Base-by-base conservation (phyloP, 1,140 invertebrate species). In the Pseudomyrmex concolor region DNA sequence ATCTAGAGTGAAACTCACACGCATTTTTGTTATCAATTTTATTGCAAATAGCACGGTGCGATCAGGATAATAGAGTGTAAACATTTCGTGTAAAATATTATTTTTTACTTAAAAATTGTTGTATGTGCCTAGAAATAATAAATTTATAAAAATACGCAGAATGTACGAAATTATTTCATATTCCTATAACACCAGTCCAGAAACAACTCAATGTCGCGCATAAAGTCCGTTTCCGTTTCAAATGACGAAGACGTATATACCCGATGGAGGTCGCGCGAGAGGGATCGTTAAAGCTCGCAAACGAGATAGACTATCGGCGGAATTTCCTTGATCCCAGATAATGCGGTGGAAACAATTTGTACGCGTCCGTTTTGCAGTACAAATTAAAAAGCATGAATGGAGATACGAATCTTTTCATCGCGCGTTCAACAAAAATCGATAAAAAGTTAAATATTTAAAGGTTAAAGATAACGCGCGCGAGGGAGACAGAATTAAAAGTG, bases 261-360 rank as follows among this genome's bases (percentile, higher is more conserved):
- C 57, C 71, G 83, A 66, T 43, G 80, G 81, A 86, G 55, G 80
- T 85, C 25, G 82, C 43, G 43, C 60, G 77, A 78, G 83, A 87
- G 77, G 83, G 85, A 22, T 87, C 71, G 86, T 88, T 88, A 88
- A 88, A 88, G 84, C 86, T 85, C 78, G 86, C 84, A 88, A 89
- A 89, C 84, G 87, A 89, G 87, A 89, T 89, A 88, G 84, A 89
- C 87, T 86, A 89, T 89, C 87, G 86, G 83, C 86, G 87, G 87
- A 83, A 89, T 89, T 89, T 89, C 87, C 87, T 89, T 89, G 87
- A 89, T 89, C 87, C 87, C 83, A 86, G 87, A 89, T 89, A 89
- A 89, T 89, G 86, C 86, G 72, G 62, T 89, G 51, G 84, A 89
- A 89, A 89, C 86, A 89, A 89, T 89, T 88, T 85, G 70, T 73